Evolutionary conservation across 92 coral and sea anemone species (phyloP).

Genomic region (Zoanthus sansibaricus): DNA sequence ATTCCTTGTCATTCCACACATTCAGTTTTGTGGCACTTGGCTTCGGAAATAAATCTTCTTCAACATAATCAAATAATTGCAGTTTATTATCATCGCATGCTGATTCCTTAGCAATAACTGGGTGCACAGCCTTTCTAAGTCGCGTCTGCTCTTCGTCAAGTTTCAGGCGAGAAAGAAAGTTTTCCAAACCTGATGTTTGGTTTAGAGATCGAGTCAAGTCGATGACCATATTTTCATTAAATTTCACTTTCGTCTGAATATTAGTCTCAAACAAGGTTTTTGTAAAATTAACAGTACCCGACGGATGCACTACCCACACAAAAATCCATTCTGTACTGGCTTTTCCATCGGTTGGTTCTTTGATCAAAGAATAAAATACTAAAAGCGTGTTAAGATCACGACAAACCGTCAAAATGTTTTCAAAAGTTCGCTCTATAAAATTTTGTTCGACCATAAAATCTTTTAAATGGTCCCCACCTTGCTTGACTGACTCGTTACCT

Average conservation of each 20-base stretch:
- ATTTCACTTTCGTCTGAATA: conserved; percentile 48
- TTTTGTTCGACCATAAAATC: conserved; percentile 25
- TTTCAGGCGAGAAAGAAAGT: conserved; percentile 16
- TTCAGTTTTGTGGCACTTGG: neutral
- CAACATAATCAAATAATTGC: neutral
- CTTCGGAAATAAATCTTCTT: conserved; percentile 9
- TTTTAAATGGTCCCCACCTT: neutral
- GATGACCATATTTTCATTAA: conserved; percentile 47
- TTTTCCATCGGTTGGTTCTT: conserved; percentile 49
- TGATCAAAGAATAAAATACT: conserved; percentile 66
- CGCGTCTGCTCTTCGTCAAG: neutral
- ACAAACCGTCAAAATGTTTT: conserved; percentile 47
- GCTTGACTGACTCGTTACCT: neutral
- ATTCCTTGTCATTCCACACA: neutral
- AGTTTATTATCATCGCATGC: conserved; percentile 6
- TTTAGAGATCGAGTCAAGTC: conserved; percentile 52
- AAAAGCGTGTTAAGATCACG: conserved; percentile 46
- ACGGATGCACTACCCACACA: conserved; percentile 56
- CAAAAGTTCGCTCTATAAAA: conserved; percentile 48
- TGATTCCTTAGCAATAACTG: neutral
- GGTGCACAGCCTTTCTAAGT: conserved; percentile 8
- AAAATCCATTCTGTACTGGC: conserved; percentile 40
- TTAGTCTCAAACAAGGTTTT: conserved; percentile 43
- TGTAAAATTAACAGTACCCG: conserved; percentile 56
- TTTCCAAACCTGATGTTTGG: conserved; percentile 7